Conservation (phyloP, 2,797 vertebrate genomes). For the Astyanax mexicanus region DNA sequence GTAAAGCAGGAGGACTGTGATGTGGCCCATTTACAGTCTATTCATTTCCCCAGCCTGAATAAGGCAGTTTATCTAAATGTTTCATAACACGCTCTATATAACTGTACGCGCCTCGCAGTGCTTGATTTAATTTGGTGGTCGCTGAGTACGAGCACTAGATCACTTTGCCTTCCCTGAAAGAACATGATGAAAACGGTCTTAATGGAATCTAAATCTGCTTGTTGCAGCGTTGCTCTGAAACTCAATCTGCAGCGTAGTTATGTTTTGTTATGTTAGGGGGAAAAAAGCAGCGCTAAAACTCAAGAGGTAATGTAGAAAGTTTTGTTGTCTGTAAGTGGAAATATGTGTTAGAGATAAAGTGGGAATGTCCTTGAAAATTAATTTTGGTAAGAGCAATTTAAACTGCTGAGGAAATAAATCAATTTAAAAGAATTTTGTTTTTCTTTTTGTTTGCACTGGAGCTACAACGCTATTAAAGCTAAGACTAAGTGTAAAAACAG, state of each 20-base stretch:
- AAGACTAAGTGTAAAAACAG: too few relatives aligned
- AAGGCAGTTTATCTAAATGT: conserved; percentile 57
- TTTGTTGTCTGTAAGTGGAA: background rate
- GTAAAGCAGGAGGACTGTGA: conserved; percentile 31
- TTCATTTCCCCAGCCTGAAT: conserved; percentile 42
- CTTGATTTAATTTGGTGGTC: conserved; percentile 45
- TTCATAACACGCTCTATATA: conserved; percentile 53
- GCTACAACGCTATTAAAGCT: too few relatives aligned
- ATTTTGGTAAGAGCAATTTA: conserved; percentile 13
- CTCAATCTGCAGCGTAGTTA: conserved; percentile 16
- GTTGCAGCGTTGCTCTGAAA: conserved; percentile 18
- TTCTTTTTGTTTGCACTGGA: too few relatives aligned
- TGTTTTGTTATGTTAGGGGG: background rate
- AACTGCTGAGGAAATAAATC: background rate
- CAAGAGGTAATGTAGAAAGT: conserved; percentile 13
- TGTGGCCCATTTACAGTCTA: conserved; percentile 58
- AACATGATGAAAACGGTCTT: conserved; percentile 49
- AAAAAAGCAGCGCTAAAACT: background rate
- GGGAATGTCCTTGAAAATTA: conserved; percentile 4
- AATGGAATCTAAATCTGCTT: conserved; percentile 39
- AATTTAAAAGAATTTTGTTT: too few relatives aligned
- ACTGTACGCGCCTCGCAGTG: conserved; percentile 23
- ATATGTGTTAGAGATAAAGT: conserved; percentile 15
- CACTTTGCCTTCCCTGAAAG: conserved; percentile 43
- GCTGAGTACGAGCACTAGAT: conserved; percentile 31